Conservation (phyloP, 2,797 vertebrate species). For the Smutsia gigantea region DNA sequence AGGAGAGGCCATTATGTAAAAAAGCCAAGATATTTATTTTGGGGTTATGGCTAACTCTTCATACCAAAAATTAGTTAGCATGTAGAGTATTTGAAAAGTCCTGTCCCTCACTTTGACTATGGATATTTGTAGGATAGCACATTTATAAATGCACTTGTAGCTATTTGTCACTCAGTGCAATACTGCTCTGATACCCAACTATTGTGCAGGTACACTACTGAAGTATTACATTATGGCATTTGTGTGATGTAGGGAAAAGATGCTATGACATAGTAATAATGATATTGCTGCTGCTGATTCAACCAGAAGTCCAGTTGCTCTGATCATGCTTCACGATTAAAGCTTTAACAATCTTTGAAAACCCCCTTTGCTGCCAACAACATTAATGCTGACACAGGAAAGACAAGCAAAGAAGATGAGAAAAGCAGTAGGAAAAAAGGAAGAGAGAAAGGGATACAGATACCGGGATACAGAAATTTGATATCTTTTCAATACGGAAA, state of each 20-base stretch:
- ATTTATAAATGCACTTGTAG: neutral
- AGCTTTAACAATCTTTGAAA: neutral
- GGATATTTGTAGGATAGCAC: neutral
- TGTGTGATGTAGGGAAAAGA: neutral
- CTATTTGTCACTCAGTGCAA: neutral
- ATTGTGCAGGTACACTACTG: neutral
- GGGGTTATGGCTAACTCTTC: neutral
- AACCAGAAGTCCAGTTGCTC: neutral
- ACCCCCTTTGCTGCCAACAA: neutral
- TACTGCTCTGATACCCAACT: neutral
- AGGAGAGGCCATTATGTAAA: slow-evolving; percentile 52
- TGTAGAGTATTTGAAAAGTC: neutral
- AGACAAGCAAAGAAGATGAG: neutral
- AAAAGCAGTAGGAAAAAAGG: neutral
- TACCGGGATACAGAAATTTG: neutral
- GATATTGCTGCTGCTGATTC: neutral
- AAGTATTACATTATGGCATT: neutral
- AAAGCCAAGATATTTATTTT: slow-evolving; percentile 57
- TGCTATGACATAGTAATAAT: neutral
- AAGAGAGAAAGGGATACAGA: neutral
- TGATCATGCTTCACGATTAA: neutral
- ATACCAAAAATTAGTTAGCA: neutral
- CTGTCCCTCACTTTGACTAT: neutral
- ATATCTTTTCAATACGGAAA: neutral
- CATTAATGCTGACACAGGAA: neutral